Base-by-base conservation (phyloP, 2,888 invertebrate genomes). In the Synergus itoensis region DNA sequence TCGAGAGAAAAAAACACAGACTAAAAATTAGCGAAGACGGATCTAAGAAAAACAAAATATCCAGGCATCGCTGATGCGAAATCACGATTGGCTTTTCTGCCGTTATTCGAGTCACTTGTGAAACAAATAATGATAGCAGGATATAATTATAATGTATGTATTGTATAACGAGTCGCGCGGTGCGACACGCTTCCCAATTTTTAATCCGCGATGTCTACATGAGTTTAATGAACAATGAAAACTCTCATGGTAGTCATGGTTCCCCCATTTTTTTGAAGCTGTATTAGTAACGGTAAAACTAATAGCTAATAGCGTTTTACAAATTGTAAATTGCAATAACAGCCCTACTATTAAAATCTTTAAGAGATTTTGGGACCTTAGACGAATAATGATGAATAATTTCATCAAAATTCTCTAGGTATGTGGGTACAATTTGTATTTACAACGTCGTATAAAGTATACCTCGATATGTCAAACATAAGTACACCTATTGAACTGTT, bases 401-500 rank as follows among this genome's bases (percentile, higher is more conserved):
- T 48, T 21, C 36, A 73, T 73, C 36, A 73, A 40, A 48, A 73
- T 73, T 79, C 64, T 76, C 63, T 64, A 76, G 48, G 57, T 18
- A n/a, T 79, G 40, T 62, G 45, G 84, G 75, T 84, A 67, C 41
- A 76, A 79, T 69, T 53, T 76, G 83, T 82, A 83, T 81, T 78
- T 81, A 82, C 83, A 82, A 82, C 84, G 80, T 76, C 82, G 84
- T 87, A 84, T 86, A 86, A 82, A 83, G 77, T 85, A 87, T 85
- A 84, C 83, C 81, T 85, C 84, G 85, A 88, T 88, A 87, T 88
- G 87, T 86, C 85, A 82, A 86, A 85, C 87, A 84, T 88, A 88
- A 88, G 88, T 88, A 88, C 87, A 87, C 86, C 87, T 87, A 88
- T 87, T 84, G 86, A 86, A 88, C 87, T 85, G 87, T 86, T 87